Evolutionary conservation across 2,797 vertebrate genomes (phyloP).

Genomic region (Vireo griseus): DNA sequence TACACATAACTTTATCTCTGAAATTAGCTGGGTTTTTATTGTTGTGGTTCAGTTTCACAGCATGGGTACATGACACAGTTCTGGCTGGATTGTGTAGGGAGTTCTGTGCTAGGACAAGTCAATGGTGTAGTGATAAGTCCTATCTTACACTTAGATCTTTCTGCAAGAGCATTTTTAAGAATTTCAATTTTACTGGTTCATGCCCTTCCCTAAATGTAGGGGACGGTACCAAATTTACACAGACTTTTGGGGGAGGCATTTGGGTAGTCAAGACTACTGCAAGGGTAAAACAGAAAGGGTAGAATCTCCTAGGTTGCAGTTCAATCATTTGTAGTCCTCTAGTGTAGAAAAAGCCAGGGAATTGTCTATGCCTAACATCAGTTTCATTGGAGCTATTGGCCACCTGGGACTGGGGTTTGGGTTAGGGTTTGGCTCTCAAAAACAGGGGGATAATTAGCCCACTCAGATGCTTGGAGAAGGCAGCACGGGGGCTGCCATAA

Average conservation of each 20-base stretch:
- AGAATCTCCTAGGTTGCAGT: not conserved
- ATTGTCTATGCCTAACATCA: not conserved
- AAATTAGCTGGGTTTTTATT: not conserved
- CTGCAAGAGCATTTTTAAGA: not conserved
- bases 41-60: not conserved
- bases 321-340: not conserved
- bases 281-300: not conserved
- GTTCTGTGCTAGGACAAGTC: not conserved
- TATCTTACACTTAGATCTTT: not conserved
- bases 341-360: not conserved
- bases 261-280: not conserved
- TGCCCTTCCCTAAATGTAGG: not conserved
- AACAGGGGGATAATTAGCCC: not conserved
- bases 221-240: not conserved
- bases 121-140: not conserved
- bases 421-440: not conserved
- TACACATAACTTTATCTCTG: not conserved
- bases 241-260: not conserved
- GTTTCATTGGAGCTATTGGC: not conserved
- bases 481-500: not conserved
- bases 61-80: fast-evolving
- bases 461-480: not conserved
- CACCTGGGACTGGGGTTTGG: not conserved
- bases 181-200: not conserved
- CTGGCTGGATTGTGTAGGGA: not conserved